phyloP scores from a whole-genome alignment of 2,888 invertebrate genomes.

The Drosophila dives region DNA sequence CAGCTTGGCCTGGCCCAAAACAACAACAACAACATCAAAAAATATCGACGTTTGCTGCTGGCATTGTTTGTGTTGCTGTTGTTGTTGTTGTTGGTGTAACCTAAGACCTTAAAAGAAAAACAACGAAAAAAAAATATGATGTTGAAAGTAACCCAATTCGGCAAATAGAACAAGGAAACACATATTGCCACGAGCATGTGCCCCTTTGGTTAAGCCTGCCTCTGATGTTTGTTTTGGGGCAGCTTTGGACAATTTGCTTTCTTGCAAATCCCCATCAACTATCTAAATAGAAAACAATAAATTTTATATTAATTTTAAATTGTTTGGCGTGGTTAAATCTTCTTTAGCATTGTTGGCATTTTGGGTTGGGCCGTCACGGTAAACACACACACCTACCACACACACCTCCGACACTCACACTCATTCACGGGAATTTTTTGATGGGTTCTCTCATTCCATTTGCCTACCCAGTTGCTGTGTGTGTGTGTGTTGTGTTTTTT shows the following conservation, averaged over 20 bases:
- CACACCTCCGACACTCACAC: conserved; percentile 1
- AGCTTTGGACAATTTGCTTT: conserved; percentile 65
- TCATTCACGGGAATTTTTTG: conserved; percentile 6
- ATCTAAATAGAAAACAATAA: conserved; percentile 71
- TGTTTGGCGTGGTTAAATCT: conserved; percentile 33
- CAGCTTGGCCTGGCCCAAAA: conserved; percentile 31
- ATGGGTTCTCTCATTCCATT: conserved; percentile 33
- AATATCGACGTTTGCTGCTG: conserved; percentile 32
- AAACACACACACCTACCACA: conserved; percentile 22
- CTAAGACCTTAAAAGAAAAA: conserved; percentile 60
- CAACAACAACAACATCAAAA: background rate
- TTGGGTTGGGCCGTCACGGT: conserved; percentile 57
- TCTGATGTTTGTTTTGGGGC: conserved; percentile 47
- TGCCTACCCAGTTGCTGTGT: conserved; percentile 39
- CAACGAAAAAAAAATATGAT: conserved; percentile 47
- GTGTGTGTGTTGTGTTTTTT: background rate
- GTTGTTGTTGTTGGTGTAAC: conserved; percentile 58
- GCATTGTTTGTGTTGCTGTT: conserved; percentile 36
- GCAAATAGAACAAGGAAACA: conserved; percentile 48
- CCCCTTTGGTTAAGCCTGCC: conserved; percentile 31
- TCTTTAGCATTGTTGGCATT: conserved; percentile 36
- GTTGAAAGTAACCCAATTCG: conserved; percentile 81
- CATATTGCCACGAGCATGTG: conserved; percentile 39
- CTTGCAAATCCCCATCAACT: conserved; percentile 11
- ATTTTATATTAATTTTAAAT: conserved; percentile 46